Base-by-base conservation (phyloP, 2,888 invertebrate genomes). In the Mythimna lalbum region DNA sequence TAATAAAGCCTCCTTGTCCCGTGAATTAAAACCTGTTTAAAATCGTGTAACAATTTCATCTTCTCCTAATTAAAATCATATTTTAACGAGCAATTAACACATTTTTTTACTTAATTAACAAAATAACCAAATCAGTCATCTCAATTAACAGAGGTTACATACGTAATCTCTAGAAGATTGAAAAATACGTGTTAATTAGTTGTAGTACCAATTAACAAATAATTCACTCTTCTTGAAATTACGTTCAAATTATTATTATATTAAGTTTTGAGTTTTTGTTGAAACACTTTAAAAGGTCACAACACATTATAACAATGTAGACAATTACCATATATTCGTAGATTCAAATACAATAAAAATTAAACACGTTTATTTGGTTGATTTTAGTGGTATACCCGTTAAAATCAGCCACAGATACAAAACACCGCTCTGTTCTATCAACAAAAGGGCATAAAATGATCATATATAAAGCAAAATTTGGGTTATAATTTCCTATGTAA, bases 401-500 rank as follows among this genome's bases (percentile, higher is more conserved):
- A 31, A 27, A 55, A 59, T 12, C 12, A 19, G 50, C 27, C 23
- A 68, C 61, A 57, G 19, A 69, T 55, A 27, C 12, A 17, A 52
- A 52, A 57, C 52, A 49, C 14, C 31, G 19, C n/a, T 55, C 33
- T 64, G 33, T 55, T 39, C 47, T 53, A 64, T 53, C 33, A 43
- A 39, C 56, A 69, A 69, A 68, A 39, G 39, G 60, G 61, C 47
- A 61, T 63, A 61, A 77, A 69, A 81, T 64, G 61, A 81, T 81
- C 53, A 81, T 63, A 72, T 73, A 52, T 56, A 36, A 64, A 63
- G 63, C 63, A 67, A 64, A 79, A 78, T 69, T 63, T 72, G 61
- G 78, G 63, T 53, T 80, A 69, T 72, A 83, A 85, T 86, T 86
- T 81, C 83, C 83, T 50, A n/a, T 72, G 69, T 71, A 77, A 77